Percentiles rank a stretch among this genome's conserved stretches.
Conservation (phyloP, 2,888 invertebrate species). For the Hyposoter dolosus region DNA sequence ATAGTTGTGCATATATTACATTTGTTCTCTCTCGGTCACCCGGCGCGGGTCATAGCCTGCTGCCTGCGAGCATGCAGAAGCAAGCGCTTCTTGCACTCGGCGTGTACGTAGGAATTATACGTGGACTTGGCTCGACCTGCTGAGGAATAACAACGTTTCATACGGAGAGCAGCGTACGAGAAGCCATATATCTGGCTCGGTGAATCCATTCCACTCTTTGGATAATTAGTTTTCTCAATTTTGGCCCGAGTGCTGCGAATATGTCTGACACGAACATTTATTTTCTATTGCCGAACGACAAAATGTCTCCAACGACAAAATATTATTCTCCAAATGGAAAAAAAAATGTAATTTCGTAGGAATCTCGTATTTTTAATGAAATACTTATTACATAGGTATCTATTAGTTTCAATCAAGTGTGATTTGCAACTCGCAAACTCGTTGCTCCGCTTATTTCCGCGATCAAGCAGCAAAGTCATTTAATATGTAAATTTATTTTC, state of each 20-base stretch:
- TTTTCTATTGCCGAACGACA: neutral
- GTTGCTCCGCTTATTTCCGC: neutral
- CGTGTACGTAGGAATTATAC: slow-evolving; percentile 34
- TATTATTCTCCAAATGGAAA: no score
- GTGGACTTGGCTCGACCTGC: slow-evolving; percentile 12
- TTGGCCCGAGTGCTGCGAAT: neutral
- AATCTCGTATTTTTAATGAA: no score
- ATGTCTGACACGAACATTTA: neutral
- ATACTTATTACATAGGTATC: no score
- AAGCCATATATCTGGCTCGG: neutral
- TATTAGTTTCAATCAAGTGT: no score
- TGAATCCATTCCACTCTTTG: slow-evolving; percentile 24
- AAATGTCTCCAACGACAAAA: no score
- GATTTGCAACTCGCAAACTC: neutral
- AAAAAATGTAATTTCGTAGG: no score
- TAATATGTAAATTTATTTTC: neutral
- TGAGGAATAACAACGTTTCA: slow-evolving; percentile 12
- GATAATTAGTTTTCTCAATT: neutral
- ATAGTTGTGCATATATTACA: slow-evolving; percentile 42
- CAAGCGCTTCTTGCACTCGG: neutral
- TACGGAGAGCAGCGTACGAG: slow-evolving; percentile 19
- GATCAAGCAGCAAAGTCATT: neutral
- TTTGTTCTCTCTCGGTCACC: slow-evolving; percentile 39
- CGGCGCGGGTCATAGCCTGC: neutral
- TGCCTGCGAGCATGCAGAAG: neutral